Percentiles rank a stretch among this genome's conserved stretches.
phyloP scores from a whole-genome alignment of 92 coral and sea anemone genomes.

The Isaurus tuberculatus region DNA sequence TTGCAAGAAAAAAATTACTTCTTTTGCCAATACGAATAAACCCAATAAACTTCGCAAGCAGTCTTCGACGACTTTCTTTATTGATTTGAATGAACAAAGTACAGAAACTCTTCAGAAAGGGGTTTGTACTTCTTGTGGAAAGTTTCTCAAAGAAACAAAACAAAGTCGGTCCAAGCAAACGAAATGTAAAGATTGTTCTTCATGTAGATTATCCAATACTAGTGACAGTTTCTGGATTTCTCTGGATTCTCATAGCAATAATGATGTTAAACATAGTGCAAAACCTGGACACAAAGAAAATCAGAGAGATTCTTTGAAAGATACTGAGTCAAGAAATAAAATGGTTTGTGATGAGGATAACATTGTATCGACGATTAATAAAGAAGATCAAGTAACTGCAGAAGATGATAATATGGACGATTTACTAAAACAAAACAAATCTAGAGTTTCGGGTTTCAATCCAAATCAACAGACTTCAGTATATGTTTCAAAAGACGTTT shows the following conservation, averaged over 20 bases:
- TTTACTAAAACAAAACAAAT: not conserved
- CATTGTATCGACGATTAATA: not conserved
- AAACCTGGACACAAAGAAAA: not conserved
- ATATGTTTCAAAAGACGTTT: not conserved
- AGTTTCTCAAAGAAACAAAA: not conserved
- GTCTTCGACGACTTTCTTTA: constrained; percentile 22
- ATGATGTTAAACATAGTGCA: not conserved
- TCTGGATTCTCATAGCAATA: constrained; percentile 10
- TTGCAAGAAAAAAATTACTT: not conserved
- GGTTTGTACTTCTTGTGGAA: not conserved
- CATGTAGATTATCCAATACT: constrained; percentile 8
- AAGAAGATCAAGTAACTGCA: not conserved
- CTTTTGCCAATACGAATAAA: not conserved
- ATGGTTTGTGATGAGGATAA: not conserved
- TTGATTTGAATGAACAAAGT: constrained; percentile 24
- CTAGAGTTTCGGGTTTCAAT: not conserved
- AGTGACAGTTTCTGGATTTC: constrained; percentile 41
- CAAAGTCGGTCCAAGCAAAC: not conserved
- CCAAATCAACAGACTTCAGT: not conserved
- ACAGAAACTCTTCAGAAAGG: not conserved
- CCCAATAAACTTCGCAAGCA: constrained; percentile 6
- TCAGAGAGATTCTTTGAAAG: not conserved
- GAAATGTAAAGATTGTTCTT: constrained; percentile 12
- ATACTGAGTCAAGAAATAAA: not conserved
- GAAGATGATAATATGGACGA: not conserved